Evolutionary conservation across 1,140 invertebrate species (phyloP).

Genomic region (Heliconius hewitsoni): DNA sequence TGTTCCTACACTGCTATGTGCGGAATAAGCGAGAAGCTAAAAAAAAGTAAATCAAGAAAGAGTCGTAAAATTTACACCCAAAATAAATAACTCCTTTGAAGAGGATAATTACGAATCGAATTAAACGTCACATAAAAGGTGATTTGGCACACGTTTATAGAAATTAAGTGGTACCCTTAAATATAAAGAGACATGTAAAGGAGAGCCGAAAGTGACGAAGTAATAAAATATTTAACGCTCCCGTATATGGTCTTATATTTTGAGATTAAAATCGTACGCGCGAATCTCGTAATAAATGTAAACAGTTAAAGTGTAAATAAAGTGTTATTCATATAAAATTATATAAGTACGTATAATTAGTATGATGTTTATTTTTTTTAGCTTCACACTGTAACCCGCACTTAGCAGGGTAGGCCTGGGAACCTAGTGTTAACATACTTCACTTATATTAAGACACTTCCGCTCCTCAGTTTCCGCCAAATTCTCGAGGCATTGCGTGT

Average conservation of each 20-base stretch:
- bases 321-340: background rate
- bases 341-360: background rate
- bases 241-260: background rate
- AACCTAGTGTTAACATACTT: no score
- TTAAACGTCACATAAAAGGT: slow-evolving; percentile 13
- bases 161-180: background rate
- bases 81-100: background rate
- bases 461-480: no score
- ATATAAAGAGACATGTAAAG: slow-evolving; percentile 12
- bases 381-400: no score
- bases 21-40: no score
- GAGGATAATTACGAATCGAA: background rate
- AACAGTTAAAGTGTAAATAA: background rate
- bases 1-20: no score
- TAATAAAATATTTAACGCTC: slow-evolving; percentile 18
- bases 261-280: slow-evolving; percentile 5
- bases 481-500: no score
- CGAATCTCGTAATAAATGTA: slow-evolving; percentile 1
- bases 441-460: no score
- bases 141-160: slow-evolving; percentile 2
- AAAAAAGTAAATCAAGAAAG: background rate
- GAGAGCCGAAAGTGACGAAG: slow-evolving; percentile 12
- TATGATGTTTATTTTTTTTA: no score
- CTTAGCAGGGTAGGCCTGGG: no score
- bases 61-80: background rate